Base-by-base conservation (phyloP, 2,113 vertebrate species). In the Tachysurus vachellii region DNA sequence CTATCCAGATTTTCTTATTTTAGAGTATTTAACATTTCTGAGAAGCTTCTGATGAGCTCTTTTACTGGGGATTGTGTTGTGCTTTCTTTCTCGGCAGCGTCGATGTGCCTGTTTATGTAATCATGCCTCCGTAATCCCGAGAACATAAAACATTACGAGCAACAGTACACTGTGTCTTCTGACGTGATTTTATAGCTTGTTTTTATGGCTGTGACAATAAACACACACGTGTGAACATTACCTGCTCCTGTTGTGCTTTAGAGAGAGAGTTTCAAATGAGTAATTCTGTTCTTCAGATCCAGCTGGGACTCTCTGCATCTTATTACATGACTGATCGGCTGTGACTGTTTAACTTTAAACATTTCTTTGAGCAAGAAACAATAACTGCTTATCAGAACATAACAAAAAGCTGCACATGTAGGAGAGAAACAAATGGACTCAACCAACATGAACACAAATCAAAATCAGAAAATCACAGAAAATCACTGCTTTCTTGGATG, bases 201-300 rank as follows among this genome's bases (percentile, higher is more conserved):
- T 86, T 86, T 86, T 73, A 86, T 82, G 79, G 36, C 66, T 36
- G 16, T 42, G 61, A 73, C 53, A 73, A 31, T 71, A 82, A 82
- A 82, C 50, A 57, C 50, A 68, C n/a, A 50, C 36, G 8, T 16
- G n/a, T 64, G 23, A 28, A 82, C 79, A 57, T 62, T 66, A 77
- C 11, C 42, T 64, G 21, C 31, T 16, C 5, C 64, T 71, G 42
- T 14, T 5, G 12, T 42, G 17, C 42, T 76, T 75, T 16, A 59
- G 21, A 75, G 11, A 75, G 11, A 36, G 14, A 19, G 10, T 53
- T 75, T 76, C 4, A 61, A 59, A 61, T 28, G 19, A 64, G 73
- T 21, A 77, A 28, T 13, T 59, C 12, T 56, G 31, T 53, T 36
- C 36, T 16, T 73, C 53, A 59, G 28, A 57, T 19, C 64, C 21